A percentile compares a stretch with the other conserved stretches of the same genome.
Conservation (phyloP, 2,888 invertebrate species). For the Helobdella robusta region DNA sequence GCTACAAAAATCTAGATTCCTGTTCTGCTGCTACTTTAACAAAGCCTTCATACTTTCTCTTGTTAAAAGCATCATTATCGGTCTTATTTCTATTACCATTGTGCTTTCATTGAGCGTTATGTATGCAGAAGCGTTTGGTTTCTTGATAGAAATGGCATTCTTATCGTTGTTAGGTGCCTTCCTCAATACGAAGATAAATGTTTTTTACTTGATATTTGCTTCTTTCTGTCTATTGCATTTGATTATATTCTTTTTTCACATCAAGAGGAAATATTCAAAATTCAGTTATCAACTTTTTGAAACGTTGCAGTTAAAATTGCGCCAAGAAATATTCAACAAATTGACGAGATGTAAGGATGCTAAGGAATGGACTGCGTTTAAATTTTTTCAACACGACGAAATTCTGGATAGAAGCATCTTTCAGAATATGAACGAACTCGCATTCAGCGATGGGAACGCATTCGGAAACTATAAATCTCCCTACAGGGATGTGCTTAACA, state of each 20-base stretch:
- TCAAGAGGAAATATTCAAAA: slow-evolving; percentile 43
- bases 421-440: background rate
- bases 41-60: slow-evolving; percentile 15
- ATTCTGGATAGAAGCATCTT: too few species aligned
- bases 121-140: slow-evolving; percentile 42
- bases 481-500: too few species aligned
- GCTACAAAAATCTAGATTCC: slow-evolving; percentile 4
- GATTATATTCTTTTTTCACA: slow-evolving; percentile 44
- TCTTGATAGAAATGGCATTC: slow-evolving; percentile 43
- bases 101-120: slow-evolving; percentile 37
- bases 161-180: slow-evolving; percentile 47
- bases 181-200: slow-evolving; percentile 43
- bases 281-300: slow-evolving; percentile 43
- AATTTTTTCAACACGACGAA: slow-evolving; percentile 32
- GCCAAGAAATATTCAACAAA: slow-evolving; percentile 39
- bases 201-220: slow-evolving; percentile 44
- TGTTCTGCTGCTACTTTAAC: slow-evolving; percentile 22
- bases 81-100: slow-evolving; percentile 29
- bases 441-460: too few species aligned
- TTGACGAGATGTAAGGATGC: slow-evolving; percentile 41
- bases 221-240: slow-evolving; percentile 44
- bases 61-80: slow-evolving; percentile 28
- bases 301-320: slow-evolving; percentile 41
- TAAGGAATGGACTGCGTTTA: slow-evolving; percentile 45
- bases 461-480: too few species aligned